Evolutionary conservation across 2,888 invertebrate species (phyloP).

Genomic region (Eupithecia abbreviata): DNA sequence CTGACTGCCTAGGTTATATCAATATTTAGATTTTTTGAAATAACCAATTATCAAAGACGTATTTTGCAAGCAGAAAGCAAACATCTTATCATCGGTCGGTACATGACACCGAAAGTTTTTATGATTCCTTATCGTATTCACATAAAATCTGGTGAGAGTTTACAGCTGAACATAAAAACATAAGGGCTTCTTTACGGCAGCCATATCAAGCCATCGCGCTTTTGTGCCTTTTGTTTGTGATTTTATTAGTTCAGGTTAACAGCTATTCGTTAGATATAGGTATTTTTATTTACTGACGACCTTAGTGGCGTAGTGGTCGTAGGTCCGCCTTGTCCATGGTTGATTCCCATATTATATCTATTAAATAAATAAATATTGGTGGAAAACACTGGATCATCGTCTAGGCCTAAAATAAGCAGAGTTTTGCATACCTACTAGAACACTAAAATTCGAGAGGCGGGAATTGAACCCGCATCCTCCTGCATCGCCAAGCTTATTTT

Average conservation of each 20-base stretch:
- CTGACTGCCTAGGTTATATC: too few relatives aligned
- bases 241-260: constrained; percentile 39
- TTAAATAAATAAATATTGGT: too few relatives aligned
- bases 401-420: too few relatives aligned
- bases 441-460: too few relatives aligned
- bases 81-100: not conserved
- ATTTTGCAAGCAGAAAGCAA: not conserved
- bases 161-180: constrained; percentile 50
- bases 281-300: constrained; percentile 5
- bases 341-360: not conserved
- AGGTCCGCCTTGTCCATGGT: not conserved
- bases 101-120: constrained; percentile 33
- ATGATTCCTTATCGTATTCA: constrained; percentile 47
- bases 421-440: too few relatives aligned
- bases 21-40: too few relatives aligned
- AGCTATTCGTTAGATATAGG: constrained; percentile 26
- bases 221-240: constrained; percentile 37
- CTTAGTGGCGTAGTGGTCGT: not conserved
- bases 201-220: constrained; percentile 39
- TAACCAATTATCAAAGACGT: too few relatives aligned
- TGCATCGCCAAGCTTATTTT: too few relatives aligned
- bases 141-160: constrained; percentile 50
- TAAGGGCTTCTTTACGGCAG: constrained; percentile 50
- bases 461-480: too few relatives aligned
- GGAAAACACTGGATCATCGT: too few relatives aligned